Conservation (phyloP, 2,797 vertebrate species). For the Picus viridis region DNA sequence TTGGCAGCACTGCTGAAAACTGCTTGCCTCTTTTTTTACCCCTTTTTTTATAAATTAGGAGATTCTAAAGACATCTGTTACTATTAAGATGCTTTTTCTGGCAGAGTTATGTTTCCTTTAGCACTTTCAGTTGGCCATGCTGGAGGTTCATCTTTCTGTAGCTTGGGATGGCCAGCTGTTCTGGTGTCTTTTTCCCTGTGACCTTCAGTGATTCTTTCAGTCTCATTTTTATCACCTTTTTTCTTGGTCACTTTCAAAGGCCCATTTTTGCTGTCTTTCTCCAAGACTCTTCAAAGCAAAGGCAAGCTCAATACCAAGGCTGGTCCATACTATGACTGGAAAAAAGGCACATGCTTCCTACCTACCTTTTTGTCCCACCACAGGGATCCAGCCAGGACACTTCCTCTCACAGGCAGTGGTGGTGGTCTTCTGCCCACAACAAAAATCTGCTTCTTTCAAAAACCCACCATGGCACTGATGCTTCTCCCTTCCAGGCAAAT, state of each 20-base stretch:
- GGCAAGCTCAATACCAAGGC: background rate
- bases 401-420: background rate
- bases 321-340: background rate
- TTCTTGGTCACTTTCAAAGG: background rate
- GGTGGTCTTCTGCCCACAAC: rapidly evolving
- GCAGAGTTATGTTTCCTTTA: background rate
- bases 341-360: background rate
- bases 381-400: background rate
- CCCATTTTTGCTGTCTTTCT: background rate
- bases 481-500: background rate
- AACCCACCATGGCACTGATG: too few species aligned
- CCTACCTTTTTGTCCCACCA: background rate
- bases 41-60: background rate
- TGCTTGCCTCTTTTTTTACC: background rate
- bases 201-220: background rate
- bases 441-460: background rate
- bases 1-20: background rate
- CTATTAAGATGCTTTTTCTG: constrained; percentile 4
- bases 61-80: background rate
- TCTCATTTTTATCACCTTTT: background rate
- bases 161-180: background rate
- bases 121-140: background rate
- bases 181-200: background rate
- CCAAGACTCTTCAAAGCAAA: background rate
- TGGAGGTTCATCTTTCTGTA: background rate